These are phyloP conservation scores for Paracyprichromis sp. DNA, from an alignment of 2,113 vertebrate species.

Conservation along the genomic window DNA sequence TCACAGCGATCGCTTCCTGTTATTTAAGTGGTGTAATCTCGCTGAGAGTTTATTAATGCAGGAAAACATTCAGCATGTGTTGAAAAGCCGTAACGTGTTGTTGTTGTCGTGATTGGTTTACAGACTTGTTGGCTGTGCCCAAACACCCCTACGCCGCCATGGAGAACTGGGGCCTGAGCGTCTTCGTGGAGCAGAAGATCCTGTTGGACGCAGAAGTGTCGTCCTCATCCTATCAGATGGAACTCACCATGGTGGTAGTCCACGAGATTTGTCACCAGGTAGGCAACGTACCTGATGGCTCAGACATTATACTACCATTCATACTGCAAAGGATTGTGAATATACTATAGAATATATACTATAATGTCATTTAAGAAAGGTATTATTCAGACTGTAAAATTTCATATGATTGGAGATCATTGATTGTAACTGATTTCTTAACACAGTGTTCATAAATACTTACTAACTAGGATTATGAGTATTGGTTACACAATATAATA, in stretches of 20 bases:
- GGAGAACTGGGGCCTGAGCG: slow-evolving; percentile 67
- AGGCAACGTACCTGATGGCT: background rate
- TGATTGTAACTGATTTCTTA: background rate
- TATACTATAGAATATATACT: background rate
- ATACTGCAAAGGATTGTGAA: background rate
- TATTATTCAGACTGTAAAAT: background rate
- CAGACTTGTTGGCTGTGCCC: slow-evolving; percentile 62
- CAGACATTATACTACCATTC: background rate
- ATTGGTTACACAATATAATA: background rate
- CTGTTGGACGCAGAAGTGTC: slow-evolving; percentile 59
- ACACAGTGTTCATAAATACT: background rate
- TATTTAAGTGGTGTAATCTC: background rate
- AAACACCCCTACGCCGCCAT: slow-evolving; percentile 66
- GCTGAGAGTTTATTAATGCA: background rate
- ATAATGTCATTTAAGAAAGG: background rate
- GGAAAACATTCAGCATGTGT: background rate
- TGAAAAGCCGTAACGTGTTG: background rate
- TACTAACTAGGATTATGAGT: background rate
- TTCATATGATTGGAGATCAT: background rate
- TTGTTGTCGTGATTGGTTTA: background rate
- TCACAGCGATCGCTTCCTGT: background rate
- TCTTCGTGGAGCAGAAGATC: slow-evolving; percentile 68
- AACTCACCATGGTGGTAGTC: slow-evolving; percentile 67
- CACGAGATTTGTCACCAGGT: slow-evolving; percentile 71
- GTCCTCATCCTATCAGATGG: slow-evolving; percentile 63